Percentiles rank a stretch among this genome's conserved stretches.
phyloP scores from a whole-genome alignment of 1,140 invertebrate genomes.

The Leptonema lineaticorne region DNA sequence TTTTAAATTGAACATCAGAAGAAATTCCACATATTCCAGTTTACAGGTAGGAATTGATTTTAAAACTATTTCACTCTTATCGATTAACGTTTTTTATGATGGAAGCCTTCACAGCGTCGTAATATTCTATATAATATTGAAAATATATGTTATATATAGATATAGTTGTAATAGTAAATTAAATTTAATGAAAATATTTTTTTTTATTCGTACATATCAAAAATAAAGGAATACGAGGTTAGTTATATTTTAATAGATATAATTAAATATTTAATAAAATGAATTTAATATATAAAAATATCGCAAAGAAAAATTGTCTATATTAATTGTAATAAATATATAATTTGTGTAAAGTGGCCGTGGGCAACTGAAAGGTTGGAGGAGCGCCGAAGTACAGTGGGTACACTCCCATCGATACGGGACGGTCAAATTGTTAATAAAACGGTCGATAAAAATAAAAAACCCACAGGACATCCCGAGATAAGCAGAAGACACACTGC shows the following conservation, averaged over 20 bases:
- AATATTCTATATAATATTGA: no score
- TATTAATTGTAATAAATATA: no score
- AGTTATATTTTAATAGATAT: no score
- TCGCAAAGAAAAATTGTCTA: no score
- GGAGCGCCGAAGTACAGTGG: slow-evolving; percentile 43
- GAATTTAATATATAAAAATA: neutral
- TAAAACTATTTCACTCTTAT: no score
- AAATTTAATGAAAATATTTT: neutral
- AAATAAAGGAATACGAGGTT: no score
- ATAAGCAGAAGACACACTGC: slow-evolving; percentile 52
- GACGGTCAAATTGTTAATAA: slow-evolving; percentile 37
- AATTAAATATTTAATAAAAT: neutral
- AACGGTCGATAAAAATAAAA: slow-evolving; percentile 31
- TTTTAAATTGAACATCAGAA: slow-evolving; percentile 68
- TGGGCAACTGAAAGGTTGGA: slow-evolving; percentile 61
- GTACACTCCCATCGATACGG: slow-evolving; percentile 44
- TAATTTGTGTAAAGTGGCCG: slow-evolving; percentile 57
- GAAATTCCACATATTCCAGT: slow-evolving; percentile 77
- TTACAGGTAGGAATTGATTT: no score
- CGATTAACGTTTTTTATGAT: no score
- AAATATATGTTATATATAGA: no score
- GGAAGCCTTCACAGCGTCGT: no score
- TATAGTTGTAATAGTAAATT: no score
- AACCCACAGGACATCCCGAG: slow-evolving; percentile 39
- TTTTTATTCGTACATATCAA: no score